Percentiles rank a stretch among this genome's conserved stretches.
phyloP scores from a whole-genome alignment of 2,113 vertebrate species.

The Pteruthius melanotis region DNA sequence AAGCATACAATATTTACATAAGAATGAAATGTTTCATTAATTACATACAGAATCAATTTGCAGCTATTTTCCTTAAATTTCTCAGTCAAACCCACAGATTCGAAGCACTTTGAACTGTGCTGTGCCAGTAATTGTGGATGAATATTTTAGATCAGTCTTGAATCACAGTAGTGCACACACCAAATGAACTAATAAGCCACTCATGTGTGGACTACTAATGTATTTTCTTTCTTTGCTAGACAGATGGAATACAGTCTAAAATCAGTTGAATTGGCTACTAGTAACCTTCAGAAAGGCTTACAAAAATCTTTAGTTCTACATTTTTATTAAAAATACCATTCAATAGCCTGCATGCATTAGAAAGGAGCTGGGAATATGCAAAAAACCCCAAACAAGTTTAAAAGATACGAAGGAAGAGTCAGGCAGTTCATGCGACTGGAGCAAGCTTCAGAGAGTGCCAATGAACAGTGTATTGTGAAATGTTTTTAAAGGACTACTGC shows the following conservation, averaged over 20 bases:
- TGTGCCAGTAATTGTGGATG: conserved; percentile 76
- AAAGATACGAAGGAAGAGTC: not conserved
- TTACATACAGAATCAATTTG: conserved; percentile 70
- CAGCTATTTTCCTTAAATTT: conserved; percentile 67
- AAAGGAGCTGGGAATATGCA: not conserved
- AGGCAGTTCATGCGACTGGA: not conserved
- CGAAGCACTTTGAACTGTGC: conserved; percentile 76
- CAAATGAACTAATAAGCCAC: conserved; percentile 76
- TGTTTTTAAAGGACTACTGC: not conserved
- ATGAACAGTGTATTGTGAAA: not conserved
- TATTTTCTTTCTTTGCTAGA: conserved; percentile 51
- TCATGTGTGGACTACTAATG: conserved; percentile 78
- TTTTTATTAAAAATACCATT: conserved; percentile 21
- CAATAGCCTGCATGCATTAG: not conserved
- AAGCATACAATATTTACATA: conserved; percentile 54
- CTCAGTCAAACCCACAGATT: conserved; percentile 70
- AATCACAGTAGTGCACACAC: conserved; percentile 63
- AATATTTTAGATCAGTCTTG: conserved; percentile 78
- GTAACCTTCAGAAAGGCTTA: conserved; percentile 30
- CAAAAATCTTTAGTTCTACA: conserved; percentile 22
- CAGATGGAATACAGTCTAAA: conserved; percentile 55
- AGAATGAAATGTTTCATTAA: conserved; percentile 62
- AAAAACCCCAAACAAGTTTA: not conserved
- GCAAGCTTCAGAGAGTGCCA: not conserved
- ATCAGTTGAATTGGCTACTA: conserved; percentile 16